These are phyloP conservation scores for Neoarius graeffei DNA, from an alignment of 2,113 vertebrate genomes.

Conservation along the genomic window DNA sequence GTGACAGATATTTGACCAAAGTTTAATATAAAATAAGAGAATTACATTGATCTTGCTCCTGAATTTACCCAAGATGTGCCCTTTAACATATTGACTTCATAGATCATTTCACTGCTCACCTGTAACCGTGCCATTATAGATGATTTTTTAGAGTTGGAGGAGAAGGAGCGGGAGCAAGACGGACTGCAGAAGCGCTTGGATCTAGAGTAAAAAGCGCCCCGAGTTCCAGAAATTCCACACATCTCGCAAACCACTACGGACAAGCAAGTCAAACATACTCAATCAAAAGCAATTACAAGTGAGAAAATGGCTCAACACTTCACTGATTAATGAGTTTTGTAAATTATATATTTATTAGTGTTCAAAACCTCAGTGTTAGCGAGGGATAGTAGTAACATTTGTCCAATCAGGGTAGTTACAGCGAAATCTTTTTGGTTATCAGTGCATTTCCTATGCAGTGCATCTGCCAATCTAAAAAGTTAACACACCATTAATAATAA, in stretches of 20 bases:
- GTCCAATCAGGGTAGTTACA: neutral
- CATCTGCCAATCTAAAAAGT: neutral
- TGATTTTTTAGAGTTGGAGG: slow-evolving; percentile 93
- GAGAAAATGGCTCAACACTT: neutral
- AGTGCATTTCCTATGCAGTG: neutral
- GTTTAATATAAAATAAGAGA: too few relatives aligned
- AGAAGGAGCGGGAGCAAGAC: slow-evolving; percentile 92
- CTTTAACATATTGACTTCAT: neutral
- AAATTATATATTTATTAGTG: neutral
- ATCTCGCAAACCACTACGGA: slow-evolving; percentile 87
- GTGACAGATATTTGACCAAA: too few relatives aligned
- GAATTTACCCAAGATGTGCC: too few relatives aligned
- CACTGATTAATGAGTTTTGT: neutral
- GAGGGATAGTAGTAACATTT: neutral
- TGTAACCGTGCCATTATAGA: slow-evolving; percentile 87
- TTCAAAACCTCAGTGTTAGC: neutral
- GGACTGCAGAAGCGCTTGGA: slow-evolving; percentile 92
- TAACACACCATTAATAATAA: neutral
- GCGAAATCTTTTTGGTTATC: neutral
- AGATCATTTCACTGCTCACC: slow-evolving; percentile 66
- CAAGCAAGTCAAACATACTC: neutral
- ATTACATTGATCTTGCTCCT: too few relatives aligned
- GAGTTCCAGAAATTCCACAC: slow-evolving; percentile 85
- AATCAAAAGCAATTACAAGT: neutral
- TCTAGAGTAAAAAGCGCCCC: slow-evolving; percentile 87